A percentile compares a stretch with the other conserved stretches of the same genome.
Evolutionary conservation across 2,797 vertebrate genomes (phyloP).

Genomic region (Sardinella longiceps): DNA sequence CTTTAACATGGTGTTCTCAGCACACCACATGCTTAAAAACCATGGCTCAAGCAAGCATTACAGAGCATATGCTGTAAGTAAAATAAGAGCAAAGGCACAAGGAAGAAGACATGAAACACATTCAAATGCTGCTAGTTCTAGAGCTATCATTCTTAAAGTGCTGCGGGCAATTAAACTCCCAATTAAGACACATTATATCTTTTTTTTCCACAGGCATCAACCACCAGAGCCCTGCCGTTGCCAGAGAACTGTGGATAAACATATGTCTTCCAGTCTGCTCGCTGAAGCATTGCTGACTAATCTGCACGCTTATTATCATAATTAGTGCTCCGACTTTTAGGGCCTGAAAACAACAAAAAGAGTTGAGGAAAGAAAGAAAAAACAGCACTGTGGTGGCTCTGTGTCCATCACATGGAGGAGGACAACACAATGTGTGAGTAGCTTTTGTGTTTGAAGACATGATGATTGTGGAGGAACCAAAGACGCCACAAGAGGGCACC

Average conservation of each 20-base stretch:
- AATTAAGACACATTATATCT: conserved; percentile 80
- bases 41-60: neutral
- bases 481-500: conserved; percentile 45
- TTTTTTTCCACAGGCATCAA: conserved; percentile 68
- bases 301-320: conserved; percentile 74
- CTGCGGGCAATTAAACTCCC: conserved; percentile 78
- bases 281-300: conserved; percentile 73
- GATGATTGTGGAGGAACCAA: neutral
- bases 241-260: conserved; percentile 68
- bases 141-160: conserved; percentile 73
- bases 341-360: conserved; percentile 38
- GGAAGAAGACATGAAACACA: conserved; percentile 54
- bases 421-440: neutral
- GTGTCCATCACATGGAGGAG: neutral
- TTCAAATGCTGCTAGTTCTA: conserved; percentile 75
- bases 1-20: conserved; percentile 39
- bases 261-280: conserved; percentile 74
- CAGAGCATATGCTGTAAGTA: neutral
- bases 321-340: conserved; percentile 73
- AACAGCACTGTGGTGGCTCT: neutral
- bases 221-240: conserved; percentile 65
- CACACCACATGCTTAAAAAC: conserved; percentile 27
- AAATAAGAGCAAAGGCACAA: neutral
- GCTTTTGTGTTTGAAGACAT: neutral
- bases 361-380: conserved; percentile 66